Percentiles rank a stretch among this genome's conserved stretches.
Evolutionary conservation across 2,888 invertebrate genomes (phyloP).

Genomic region (Danaus chrysippus): DNA sequence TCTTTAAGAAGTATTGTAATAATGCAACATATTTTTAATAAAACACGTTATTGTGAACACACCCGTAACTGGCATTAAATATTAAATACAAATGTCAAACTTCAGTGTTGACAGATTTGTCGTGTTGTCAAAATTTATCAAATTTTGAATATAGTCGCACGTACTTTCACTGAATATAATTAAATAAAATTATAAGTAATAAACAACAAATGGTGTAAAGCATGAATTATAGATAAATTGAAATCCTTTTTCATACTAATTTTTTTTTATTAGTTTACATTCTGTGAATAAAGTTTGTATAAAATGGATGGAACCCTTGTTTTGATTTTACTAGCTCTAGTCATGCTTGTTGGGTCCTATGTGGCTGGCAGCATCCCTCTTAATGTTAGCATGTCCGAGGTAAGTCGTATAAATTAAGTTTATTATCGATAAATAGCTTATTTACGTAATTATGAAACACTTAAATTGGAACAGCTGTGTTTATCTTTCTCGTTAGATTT

Average conservation of each 20-base stretch:
- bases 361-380: constrained; percentile 96
- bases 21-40: too few relatives aligned
- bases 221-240: constrained; percentile 10
- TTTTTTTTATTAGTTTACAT: constrained; percentile 16
- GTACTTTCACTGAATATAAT: constrained; percentile 16
- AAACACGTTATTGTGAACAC: too few relatives aligned
- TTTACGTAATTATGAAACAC: not conserved
- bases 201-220: constrained; percentile 9
- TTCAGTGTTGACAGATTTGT: constrained; percentile 15
- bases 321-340: constrained; percentile 88
- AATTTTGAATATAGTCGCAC: constrained; percentile 7
- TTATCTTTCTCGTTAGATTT: not conserved
- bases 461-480: constrained; percentile 13
- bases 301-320: constrained; percentile 91
- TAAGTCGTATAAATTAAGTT: constrained; percentile 54
- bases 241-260: not conserved
- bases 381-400: constrained; percentile 96
- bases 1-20: too few relatives aligned
- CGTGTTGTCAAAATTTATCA: constrained; percentile 24
- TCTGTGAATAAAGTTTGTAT: constrained; percentile 30
- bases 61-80: too few relatives aligned
- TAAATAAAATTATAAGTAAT: constrained; percentile 10
- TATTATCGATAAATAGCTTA: not conserved
- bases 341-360: constrained; percentile 98
- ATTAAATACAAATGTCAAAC: not conserved